Evolutionary conservation across 2,797 vertebrate genomes (phyloP).

Genomic region (Helicolenus hilgendorfi): DNA sequence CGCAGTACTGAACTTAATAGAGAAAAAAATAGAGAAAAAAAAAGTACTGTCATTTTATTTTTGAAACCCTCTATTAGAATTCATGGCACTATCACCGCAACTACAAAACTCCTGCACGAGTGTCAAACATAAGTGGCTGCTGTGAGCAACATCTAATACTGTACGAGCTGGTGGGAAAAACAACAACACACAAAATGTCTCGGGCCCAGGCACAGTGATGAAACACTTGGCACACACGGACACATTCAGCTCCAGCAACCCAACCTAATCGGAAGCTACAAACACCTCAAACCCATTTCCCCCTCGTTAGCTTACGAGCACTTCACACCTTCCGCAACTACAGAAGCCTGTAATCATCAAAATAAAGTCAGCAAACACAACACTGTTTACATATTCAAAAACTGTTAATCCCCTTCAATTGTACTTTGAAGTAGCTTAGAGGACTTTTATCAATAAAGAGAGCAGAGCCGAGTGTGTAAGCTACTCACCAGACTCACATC

Average conservation of each 20-base stretch:
- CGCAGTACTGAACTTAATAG: background rate
- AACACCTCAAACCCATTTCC: conserved; percentile 17
- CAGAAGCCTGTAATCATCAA: conserved; percentile 29
- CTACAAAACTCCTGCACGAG: background rate
- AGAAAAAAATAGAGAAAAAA: background rate
- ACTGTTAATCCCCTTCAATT: conserved; percentile 56
- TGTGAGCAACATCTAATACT: conserved; percentile 1
- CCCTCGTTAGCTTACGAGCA: conserved; percentile 18
- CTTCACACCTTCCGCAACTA: conserved; percentile 31
- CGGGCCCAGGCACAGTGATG: background rate
- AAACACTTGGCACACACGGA: conserved; percentile 12
- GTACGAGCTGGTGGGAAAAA: background rate
- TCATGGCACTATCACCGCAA: background rate
- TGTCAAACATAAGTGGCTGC: background rate
- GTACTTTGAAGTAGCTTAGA: conserved; percentile 64
- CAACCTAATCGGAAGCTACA: conserved; percentile 29
- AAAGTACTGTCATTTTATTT: background rate
- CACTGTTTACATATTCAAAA: conserved; percentile 64
- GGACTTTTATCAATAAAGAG: conserved; percentile 63
- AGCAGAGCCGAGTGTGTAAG: conserved; percentile 39
- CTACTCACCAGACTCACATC: conserved; percentile 17
- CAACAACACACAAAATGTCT: background rate
- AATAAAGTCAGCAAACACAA: conserved; percentile 41
- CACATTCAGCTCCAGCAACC: conserved; percentile 13
- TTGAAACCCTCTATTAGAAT: conserved; percentile 14